Percentiles rank a stretch among this genome's conserved stretches.
These are phyloP conservation scores for Cephalopachus bancanus DNA, from an alignment of 2,797 vertebrate genomes.

Conservation along the genomic window DNA sequence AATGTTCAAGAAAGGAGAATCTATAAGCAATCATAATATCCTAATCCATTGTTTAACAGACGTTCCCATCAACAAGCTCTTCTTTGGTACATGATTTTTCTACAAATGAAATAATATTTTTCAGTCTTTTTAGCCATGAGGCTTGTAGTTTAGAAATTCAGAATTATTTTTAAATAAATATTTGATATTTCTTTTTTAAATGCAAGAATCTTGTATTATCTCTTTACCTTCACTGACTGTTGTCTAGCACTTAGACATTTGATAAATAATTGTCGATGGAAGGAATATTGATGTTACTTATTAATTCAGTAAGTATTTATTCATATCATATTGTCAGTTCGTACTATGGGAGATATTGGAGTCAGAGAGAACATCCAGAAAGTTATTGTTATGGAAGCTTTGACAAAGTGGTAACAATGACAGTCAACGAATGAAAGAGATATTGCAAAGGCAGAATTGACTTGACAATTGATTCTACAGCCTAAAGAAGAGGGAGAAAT, in stretches of 20 bases:
- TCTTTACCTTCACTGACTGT: not conserved
- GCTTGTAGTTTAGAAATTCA: not conserved
- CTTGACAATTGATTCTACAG: not conserved
- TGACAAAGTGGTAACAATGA: not conserved
- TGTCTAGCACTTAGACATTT: not conserved
- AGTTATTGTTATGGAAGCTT: not conserved
- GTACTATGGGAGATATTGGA: not conserved
- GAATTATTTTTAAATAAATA: not conserved
- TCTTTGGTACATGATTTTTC: constrained; percentile 45
- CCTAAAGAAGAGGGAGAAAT: not conserved
- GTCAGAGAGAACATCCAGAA: constrained; percentile 49
- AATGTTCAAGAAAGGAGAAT: constrained; percentile 45
- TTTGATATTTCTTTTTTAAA: not conserved
- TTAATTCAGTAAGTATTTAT: not conserved
- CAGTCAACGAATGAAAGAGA: not conserved
- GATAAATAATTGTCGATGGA: not conserved
- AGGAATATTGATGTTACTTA: not conserved
- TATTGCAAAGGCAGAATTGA: not conserved
- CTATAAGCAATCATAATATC: not conserved
- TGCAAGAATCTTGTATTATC: not conserved
- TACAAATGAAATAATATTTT: constrained; percentile 32
- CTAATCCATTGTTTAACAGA: constrained; percentile 6
- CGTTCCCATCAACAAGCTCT: not conserved
- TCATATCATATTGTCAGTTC: not conserved
- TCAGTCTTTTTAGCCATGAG: constrained; percentile 40